Evolutionary conservation across 2,888 invertebrate genomes (phyloP), one percentile per base, ranked within the genome.

Genomic region (Heliconius hortense): DNA sequence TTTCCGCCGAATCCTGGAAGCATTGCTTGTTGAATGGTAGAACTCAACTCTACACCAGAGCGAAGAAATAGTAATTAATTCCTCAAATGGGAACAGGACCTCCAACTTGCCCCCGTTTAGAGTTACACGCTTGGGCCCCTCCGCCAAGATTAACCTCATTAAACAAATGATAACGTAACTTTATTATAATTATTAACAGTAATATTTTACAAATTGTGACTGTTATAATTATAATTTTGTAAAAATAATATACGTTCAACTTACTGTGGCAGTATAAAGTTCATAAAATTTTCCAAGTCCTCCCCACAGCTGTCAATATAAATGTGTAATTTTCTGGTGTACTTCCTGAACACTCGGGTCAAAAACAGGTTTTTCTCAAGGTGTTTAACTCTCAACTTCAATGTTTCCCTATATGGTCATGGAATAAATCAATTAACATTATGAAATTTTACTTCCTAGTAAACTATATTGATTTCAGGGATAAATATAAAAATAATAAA

Each of bases 251-350:
- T 18, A 35, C 15, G 24, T 70, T 39, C 76, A 31, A 90, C 91
- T 92, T 78, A 94, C 94, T 88, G 88, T 79, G 90, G 87, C 77
- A 94, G 82, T 26, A 93, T 84, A 78, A 82, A 83, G 78, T 85
- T 85, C 82, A 89, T 85, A 80, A 93, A 92, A 66, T 86, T 84
- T 56, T 89, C 86, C 48, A 90, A 80, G 28, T 91, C 88, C 10
- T 83, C 84, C 5, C 85, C 85, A 31, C 76, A 84, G 82, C 86
- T 85, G 81, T 90, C 88, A 4, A 94, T 80, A 78, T 87, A 85
- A 1, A 93, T 78, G 78, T 90, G 88, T 18, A 94, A 83, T 67
- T 80, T 86, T 66, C 80, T 85, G 4, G 84, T 81, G 80, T 89
- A 81, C 76, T 86, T 89, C 79, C 85, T 88, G 83, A 91, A 93